phyloP scores from a whole-genome alignment of 2,113 vertebrate genomes.

The Nesospiza acunhae region DNA sequence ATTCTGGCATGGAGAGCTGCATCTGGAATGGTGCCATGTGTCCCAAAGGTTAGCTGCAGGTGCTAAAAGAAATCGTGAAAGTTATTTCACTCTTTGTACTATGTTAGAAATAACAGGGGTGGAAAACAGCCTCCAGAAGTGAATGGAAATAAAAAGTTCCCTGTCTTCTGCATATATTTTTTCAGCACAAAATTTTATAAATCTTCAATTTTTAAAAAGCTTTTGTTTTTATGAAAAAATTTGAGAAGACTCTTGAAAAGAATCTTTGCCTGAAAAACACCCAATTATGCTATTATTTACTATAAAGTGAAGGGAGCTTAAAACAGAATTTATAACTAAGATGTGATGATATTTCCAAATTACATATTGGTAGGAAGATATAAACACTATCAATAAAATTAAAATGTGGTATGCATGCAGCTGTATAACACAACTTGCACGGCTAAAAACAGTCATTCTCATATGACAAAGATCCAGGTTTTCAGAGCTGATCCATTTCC shows the following conservation, averaged over 20 bases:
- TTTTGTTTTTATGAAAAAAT: neutral
- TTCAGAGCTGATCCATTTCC: neutral
- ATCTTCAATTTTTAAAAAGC: neutral
- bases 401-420: neutral
- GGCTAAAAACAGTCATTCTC: neutral
- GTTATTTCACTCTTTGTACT: neutral
- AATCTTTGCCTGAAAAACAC: neutral
- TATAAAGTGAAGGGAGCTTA: neutral
- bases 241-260: neutral
- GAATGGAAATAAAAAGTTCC: neutral
- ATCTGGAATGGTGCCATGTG: neutral
- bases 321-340: neutral
- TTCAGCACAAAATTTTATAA: neutral
- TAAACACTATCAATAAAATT: neutral
- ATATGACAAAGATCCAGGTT: neutral
- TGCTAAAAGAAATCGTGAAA: neutral
- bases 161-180: neutral
- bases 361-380: neutral
- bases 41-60: neutral
- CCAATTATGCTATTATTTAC: neutral
- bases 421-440: neutral
- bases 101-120: neutral
- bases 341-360: neutral
- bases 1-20: neutral
- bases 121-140: neutral